Percentiles rank a stretch among this genome's conserved stretches.
phyloP scores from a whole-genome alignment of 2,113 vertebrate genomes.

The Numida meleagris region DNA sequence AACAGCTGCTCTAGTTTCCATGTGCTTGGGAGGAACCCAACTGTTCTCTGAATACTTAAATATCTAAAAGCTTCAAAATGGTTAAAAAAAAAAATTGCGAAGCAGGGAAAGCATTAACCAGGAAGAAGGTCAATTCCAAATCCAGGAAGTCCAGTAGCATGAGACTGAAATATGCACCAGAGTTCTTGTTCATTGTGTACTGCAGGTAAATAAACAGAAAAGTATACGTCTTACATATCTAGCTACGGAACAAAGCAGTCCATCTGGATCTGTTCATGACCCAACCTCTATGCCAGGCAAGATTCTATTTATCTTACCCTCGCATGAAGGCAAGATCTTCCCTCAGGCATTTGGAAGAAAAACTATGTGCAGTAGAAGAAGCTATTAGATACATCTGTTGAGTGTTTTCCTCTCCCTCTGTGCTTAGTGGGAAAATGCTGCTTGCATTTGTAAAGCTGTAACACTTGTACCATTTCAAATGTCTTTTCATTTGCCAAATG shows the following conservation, averaged over 20 bases:
- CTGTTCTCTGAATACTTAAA: not conserved
- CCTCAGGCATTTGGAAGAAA: conserved; percentile 8
- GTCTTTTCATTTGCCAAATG: conserved; percentile 56
- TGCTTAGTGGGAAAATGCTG: conserved; percentile 36
- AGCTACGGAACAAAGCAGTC: not conserved
- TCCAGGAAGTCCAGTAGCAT: not conserved
- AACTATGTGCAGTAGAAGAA: not conserved
- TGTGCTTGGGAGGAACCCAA: rapidly evolving
- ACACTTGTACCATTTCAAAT: conserved; percentile 50
- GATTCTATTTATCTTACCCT: not conserved
- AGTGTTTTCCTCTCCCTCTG: conserved; percentile 52
- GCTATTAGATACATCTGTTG: conserved; percentile 69
- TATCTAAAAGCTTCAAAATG: not conserved
- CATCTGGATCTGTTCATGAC: not conserved
- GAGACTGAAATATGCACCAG: rapidly evolving
- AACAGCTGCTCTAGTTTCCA: not conserved
- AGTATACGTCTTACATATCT: not conserved
- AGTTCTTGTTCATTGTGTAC: rapidly evolving
- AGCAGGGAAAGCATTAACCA: not conserved
- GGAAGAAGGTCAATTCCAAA: not conserved
- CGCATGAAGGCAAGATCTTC: not conserved
- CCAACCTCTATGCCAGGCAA: not conserved
- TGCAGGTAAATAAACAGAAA: not conserved
- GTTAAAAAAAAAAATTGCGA: rapidly evolving
- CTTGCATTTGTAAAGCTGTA: conserved; percentile 56